phyloP scores from a whole-genome alignment of 2,888 invertebrate genomes.

The Mantis religiosa region DNA sequence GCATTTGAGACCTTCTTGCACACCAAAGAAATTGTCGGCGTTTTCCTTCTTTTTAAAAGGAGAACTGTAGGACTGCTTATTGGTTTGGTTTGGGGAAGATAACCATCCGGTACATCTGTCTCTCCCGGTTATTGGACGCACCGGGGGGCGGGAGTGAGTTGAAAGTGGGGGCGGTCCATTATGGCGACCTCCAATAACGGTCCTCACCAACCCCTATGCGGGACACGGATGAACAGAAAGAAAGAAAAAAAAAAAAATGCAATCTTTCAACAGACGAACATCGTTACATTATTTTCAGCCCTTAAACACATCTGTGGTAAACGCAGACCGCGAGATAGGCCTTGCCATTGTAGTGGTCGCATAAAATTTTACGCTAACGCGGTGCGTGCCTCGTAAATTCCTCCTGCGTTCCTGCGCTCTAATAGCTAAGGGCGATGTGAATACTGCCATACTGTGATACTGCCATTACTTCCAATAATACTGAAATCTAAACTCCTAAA shows the following conservation, averaged over 20 bases:
- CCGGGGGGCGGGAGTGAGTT: neutral
- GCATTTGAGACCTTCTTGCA: neutral
- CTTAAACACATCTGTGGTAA: neutral
- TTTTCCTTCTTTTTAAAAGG: neutral
- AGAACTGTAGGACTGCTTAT: neutral
- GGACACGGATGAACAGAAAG: neutral
- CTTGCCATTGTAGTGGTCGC: neutral
- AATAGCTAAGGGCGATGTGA: too few relatives aligned
- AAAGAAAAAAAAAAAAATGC: neutral
- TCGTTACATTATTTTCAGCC: constrained; percentile 2
- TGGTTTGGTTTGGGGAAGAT: neutral
- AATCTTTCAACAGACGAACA: neutral
- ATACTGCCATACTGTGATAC: too few relatives aligned
- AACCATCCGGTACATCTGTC: constrained; percentile 11
- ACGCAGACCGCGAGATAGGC: neutral
- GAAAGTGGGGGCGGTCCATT: neutral
- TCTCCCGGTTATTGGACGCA: constrained; percentile 2
- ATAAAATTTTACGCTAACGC: neutral
- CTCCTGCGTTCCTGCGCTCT: neutral
- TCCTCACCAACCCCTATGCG: neutral
- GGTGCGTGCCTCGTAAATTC: neutral
- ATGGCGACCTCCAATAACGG: neutral
- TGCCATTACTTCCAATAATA: too few relatives aligned
- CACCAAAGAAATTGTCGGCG: neutral
- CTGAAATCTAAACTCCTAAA: too few relatives aligned